Base-by-base conservation (phyloP, 1,140 invertebrate species). In the Sycophaga agraensis region DNA sequence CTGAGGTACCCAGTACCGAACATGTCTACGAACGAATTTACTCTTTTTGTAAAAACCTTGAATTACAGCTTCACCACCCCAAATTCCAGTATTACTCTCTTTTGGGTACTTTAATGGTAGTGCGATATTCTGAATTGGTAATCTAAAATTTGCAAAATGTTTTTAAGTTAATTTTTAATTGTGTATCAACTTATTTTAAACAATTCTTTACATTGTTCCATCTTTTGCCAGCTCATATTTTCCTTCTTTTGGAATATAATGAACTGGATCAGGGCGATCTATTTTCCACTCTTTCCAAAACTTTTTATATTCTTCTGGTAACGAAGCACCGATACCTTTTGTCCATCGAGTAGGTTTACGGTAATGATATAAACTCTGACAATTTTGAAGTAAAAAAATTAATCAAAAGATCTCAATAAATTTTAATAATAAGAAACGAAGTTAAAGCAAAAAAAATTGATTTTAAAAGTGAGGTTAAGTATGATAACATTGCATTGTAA, bases 11-110 rank as follows among this genome's bases (percentile, higher is more conserved):
- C 94, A 99, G 75, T 94, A 91, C 67, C 88, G 88, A 0, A 93
- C 89, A 1, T 90, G 84, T 64, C 88, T 82, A 61, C 86, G 81
- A 53, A 78, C 78, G 6, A 73, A 78, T n/a, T 71, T 79, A 42
- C 84, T 68, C 54, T 86, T 87, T 74, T 91, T 92, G 68, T 86
- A 82, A 71, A 92, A 96, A 34, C 96, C 96, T 83, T 93, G 88
- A 22, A 99, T 82, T 1, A 99, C 84, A n/a, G 88, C 93, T 83
- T 99, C 97, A 7, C 97, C 97, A 65, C 95, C 97, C 96, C 95
- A 99, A 51, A 99, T 83, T 21, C 96, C 95, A 49, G 89, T 51
- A 75, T 98, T 79, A 56, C 88, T 79, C 82, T 98, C 92, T 53
- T 86, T 82, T 2, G 94, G 91, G 74, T 87, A 90, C 57, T 85